Evolutionary conservation across 92 coral and sea anemone genomes (phyloP), one percentile per base, ranked within the genome.

Genomic region (Parazoanthus swiftii): DNA sequence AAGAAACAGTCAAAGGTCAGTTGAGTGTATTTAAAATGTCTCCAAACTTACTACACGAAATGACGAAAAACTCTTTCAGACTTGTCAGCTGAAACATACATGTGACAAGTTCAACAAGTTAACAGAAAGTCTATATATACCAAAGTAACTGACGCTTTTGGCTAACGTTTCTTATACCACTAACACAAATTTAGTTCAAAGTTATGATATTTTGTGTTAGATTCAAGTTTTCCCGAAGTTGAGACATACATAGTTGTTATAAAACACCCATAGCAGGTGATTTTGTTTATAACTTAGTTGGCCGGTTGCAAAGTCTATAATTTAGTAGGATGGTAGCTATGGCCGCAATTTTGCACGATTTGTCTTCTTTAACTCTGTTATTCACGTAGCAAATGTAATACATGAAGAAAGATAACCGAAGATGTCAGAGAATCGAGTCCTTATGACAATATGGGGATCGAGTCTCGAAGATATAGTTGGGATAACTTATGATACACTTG

Each of bases 1-100:
- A 50, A 56, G 63, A 44, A 79, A 23, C 65, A 71, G 36, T 70
- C 78, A 84, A 72, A 42, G 77, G 77, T 70, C 20, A 73, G 78
- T 44, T n/a, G 15, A 42, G 6, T 29, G 8, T 29, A 44, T 8
- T 84, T 9, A 50, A 84, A 51, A 66, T 66, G 3, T 15, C 48
- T 59, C 36, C 56, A 66, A 50, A 63, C 72, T 26, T 37, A 51
- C 23, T 44, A 63, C 51, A 42, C 25, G 58, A 73, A 73, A 73
- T 73, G 77, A 44, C 66, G 23, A 21, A 36, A 25, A 58, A 81
- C 50, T 21, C 4, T 18, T 14, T 44, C 5, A 77, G 9, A 44
- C 25, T 3, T 63, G 70, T 63, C 70, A 63, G 6, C 26, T 21
- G 70, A 18, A 23, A 63, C n/a, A 63, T 63, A 48, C 1, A 23